A percentile compares a stretch with the other conserved stretches of the same genome.
Conservation (phyloP, 1,140 invertebrate genomes). For the Caenorhabditis briggsae region DNA sequence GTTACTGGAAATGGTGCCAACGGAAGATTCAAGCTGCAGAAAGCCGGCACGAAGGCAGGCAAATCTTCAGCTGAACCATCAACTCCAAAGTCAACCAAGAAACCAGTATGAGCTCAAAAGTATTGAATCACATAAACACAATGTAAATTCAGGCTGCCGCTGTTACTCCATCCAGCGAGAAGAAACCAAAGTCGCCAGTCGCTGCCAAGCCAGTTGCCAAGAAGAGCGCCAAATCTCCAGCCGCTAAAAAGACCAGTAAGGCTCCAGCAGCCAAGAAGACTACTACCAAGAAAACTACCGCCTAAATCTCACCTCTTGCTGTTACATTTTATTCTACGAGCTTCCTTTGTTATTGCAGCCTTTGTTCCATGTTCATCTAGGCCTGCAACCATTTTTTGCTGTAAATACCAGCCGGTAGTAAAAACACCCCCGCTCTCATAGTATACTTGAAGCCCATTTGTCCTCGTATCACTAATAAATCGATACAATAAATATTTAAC, state of each 20-base stretch:
- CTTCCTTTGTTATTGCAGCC: neutral
- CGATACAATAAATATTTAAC: constrained; percentile 1
- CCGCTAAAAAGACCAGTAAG: constrained; percentile 62
- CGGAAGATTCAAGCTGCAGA: constrained; percentile 78
- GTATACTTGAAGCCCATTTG: no score
- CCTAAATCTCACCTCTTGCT: neutral
- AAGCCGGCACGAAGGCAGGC: constrained; percentile 35
- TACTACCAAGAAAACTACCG: constrained; percentile 28
- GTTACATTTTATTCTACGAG: neutral
- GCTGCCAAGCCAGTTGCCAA: constrained; percentile 44
- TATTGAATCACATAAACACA: constrained; percentile 34
- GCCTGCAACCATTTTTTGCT: neutral
- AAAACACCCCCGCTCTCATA: neutral
- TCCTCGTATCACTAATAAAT: constrained; percentile 9
- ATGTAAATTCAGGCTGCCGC: constrained; percentile 69
- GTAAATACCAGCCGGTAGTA: constrained; percentile 20
- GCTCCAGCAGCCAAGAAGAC: constrained; percentile 63
- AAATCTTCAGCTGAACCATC: neutral
- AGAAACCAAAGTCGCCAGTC: constrained; percentile 61
- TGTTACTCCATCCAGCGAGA: constrained; percentile 52
- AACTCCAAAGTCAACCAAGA: neutral
- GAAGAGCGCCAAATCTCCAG: constrained; percentile 58
- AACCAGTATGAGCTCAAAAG: constrained; percentile 33
- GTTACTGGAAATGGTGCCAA: constrained; percentile 78
- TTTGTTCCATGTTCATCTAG: constrained; percentile 1